Conservation (phyloP, 2,113 vertebrate genomes). For the Ifrita kowaldi region DNA sequence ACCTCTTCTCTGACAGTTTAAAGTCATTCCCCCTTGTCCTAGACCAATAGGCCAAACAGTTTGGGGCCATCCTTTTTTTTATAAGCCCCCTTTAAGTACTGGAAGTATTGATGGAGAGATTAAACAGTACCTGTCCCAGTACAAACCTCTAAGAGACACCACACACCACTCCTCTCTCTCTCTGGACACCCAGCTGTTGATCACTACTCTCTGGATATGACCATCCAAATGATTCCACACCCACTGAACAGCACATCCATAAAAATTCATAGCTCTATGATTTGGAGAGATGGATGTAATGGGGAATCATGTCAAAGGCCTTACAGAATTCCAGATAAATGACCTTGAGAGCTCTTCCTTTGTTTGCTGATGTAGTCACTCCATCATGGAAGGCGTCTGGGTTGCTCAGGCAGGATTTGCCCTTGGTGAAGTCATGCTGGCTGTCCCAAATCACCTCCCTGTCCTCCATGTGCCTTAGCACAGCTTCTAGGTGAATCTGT, state of each 20-base stretch:
- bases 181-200: neutral
- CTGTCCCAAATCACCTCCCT: neutral
- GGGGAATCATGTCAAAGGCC: neutral
- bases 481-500: neutral
- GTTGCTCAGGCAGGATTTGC: neutral
- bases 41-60: neutral
- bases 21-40: neutral
- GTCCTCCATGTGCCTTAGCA: no score
- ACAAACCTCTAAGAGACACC: neutral
- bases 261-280: neutral
- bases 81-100: neutral
- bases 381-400: no score
- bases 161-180: neutral
- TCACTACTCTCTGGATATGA: neutral
- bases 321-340: neutral
- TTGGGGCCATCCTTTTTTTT: neutral
- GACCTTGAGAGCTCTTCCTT: neutral
- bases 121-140: neutral
- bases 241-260: neutral
- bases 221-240: neutral
- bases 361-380: neutral
- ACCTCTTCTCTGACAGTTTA: neutral
- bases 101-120: neutral
- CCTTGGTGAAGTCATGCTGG: neutral
- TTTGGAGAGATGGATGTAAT: neutral